A percentile compares a stretch with the other conserved stretches of the same genome.
Conservation (phyloP, 2,797 vertebrate species). For the Cossypha niveicapilla region DNA sequence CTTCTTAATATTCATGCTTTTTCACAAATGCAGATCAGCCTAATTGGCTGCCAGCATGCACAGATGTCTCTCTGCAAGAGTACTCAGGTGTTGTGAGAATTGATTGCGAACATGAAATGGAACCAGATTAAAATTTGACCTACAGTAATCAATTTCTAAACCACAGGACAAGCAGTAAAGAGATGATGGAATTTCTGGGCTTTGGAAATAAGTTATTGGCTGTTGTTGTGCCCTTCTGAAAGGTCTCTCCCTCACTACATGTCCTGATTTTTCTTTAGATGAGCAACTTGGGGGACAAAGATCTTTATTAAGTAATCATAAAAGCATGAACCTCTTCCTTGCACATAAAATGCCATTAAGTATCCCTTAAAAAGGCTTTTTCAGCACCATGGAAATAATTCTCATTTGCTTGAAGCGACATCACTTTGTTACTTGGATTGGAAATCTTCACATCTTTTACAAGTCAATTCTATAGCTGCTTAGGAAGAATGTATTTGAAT, state of each 20-base stretch:
- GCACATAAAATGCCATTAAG: neutral
- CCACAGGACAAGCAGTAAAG: neutral
- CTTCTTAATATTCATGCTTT: neutral
- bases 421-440: neutral
- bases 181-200: neutral
- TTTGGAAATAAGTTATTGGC: neutral
- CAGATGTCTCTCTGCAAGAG: slow-evolving; percentile 21
- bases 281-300: neutral
- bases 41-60: slow-evolving; percentile 18
- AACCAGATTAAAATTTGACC: slow-evolving; percentile 19
- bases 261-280: neutral
- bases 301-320: neutral
- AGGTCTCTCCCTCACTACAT: neutral
- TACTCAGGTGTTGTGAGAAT: neutral
- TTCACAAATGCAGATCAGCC: slow-evolving; percentile 1
- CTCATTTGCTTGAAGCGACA: neutral
- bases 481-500: neutral
- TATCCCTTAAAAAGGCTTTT: neutral
- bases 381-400: neutral
- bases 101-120: slow-evolving; percentile 6
- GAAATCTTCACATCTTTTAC: neutral
- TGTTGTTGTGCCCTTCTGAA: neutral
- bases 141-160: neutral
- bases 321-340: neutral
- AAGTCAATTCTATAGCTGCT: neutral